Evolutionary conservation across 2,113 vertebrate species (phyloP), one percentile per base, ranked within the genome.

Genomic region (Acinonyx jubatus): DNA sequence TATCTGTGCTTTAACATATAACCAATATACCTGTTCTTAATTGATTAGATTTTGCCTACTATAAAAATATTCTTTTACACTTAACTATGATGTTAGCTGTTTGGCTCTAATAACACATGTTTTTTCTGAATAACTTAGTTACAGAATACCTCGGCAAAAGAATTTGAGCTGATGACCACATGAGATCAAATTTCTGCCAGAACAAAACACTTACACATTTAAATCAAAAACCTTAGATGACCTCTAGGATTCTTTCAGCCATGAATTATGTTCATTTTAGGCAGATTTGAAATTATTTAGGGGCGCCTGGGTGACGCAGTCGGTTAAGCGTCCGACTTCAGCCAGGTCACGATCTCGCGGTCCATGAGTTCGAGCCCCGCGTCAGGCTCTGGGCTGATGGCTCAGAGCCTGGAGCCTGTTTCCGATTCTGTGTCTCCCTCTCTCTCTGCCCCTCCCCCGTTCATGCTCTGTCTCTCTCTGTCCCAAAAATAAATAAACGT

Each of bases 1-100:
- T 57, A 82, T 83, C 48, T 83, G 45, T 93, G 25, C 13, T 36
- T 93, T 88, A 85, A 93, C 14, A 93, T 74, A 55, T 84, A 82
- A 89, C 79, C 2, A 48, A 29, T 91, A 48, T 69, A 63, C 29
- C 66, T 83, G 48, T 15, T 76, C 36, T 93, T 89, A 95, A 96
- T 18, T 83, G 63, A 96, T 50, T 94, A 73, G 79, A 95, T 93
- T 94, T 96, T 96, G 27, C 84, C 79, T 71, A 73, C 57, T 52
- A 25, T 76, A 91, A 4, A 79, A 78, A 29, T 92, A 86, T 88
- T 83, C 41, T 89, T 92, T 89, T 92, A 82, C 33, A 87, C 29
- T 96, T 96, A 87, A 15, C 71, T 95, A 31, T 96, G n/a, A 85
- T 95, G 21, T 96, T 96, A 91, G 29, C 86, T 95, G n/a, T 91